A percentile compares a stretch with the other conserved stretches of the same genome.
phyloP scores from a whole-genome alignment of 2,113 vertebrate genomes.

The Lampris incognitus region DNA sequence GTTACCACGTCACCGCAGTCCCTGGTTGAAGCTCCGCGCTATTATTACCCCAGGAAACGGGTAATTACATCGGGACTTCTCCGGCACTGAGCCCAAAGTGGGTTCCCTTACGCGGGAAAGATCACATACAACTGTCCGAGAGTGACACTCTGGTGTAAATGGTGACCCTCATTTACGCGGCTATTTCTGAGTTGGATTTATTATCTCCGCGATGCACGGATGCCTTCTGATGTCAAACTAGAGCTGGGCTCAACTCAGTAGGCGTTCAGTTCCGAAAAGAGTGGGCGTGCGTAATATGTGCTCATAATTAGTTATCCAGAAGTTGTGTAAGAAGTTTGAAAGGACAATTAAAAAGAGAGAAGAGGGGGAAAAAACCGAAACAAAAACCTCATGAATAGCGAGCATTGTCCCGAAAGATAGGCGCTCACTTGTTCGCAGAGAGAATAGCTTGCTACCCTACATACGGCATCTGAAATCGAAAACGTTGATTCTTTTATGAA shows the following conservation, averaged over 20 bases:
- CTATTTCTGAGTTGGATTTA: slow-evolving; percentile 24
- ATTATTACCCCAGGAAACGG: slow-evolving; percentile 75
- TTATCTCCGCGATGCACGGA: slow-evolving; percentile 27
- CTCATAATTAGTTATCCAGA: slow-evolving; percentile 55
- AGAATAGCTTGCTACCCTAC: background rate
- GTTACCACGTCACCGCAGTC: slow-evolving; percentile 58
- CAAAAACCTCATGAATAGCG: slow-evolving; percentile 57
- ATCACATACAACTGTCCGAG: slow-evolving; percentile 47
- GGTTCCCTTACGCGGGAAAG: slow-evolving; percentile 30
- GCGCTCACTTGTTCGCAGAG: slow-evolving; percentile 2
- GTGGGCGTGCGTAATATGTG: slow-evolving; percentile 65
- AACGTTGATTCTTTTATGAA: background rate
- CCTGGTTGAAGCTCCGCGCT: slow-evolving; percentile 43
- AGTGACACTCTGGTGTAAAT: slow-evolving; percentile 30
- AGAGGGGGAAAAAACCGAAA: background rate
- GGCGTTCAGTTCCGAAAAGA: slow-evolving; percentile 21
- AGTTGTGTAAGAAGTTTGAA: slow-evolving; percentile 61
- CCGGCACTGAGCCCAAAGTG: slow-evolving; percentile 49
- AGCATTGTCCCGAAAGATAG: slow-evolving; percentile 39
- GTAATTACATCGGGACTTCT: slow-evolving; percentile 70
- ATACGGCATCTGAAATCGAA: too few relatives aligned
- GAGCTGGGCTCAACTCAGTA: slow-evolving; percentile 16
- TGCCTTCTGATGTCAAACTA: slow-evolving; percentile 38
- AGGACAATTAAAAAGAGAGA: slow-evolving; percentile 16
- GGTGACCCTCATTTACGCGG: slow-evolving; percentile 41